Evolutionary conservation across 1,140 invertebrate genomes (phyloP).

Genomic region (Drosophila nebulosa): DNA sequence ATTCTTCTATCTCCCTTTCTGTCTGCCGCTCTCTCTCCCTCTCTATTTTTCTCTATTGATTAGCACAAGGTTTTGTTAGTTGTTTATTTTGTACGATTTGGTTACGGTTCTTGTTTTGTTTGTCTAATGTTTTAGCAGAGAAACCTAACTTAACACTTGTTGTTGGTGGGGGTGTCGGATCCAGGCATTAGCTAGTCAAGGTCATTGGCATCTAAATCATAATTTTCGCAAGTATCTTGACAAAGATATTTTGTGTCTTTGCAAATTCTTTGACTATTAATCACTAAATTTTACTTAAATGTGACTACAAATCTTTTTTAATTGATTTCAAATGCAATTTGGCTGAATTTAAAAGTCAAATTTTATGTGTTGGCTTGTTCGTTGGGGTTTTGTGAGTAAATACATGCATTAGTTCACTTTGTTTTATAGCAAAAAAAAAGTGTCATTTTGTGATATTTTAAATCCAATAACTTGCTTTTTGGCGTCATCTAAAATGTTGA

Average conservation of each 20-base stretch:
- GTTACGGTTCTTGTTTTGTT: slow-evolving; percentile 30
- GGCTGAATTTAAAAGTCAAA: not conserved
- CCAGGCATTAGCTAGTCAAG: slow-evolving; percentile 26
- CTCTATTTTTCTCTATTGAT: slow-evolving; percentile 23
- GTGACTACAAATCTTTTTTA: not conserved
- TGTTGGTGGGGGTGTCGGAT: slow-evolving; percentile 44
- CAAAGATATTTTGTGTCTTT: not conserved
- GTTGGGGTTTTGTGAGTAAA: not conserved
- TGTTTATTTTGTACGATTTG: slow-evolving; percentile 24
- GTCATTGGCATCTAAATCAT: slow-evolving; percentile 34
- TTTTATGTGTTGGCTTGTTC: not conserved
- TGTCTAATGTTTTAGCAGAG: slow-evolving; percentile 43
- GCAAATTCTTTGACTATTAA: not conserved
- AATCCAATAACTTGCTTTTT: not conserved
- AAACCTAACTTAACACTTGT: slow-evolving; percentile 8
- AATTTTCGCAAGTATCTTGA: slow-evolving; percentile 24
- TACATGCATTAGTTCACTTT: not conserved
- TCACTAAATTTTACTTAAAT: not conserved
- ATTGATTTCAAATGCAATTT: not conserved
- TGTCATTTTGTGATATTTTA: not conserved
- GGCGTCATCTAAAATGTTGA: not conserved
- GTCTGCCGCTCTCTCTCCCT: slow-evolving; percentile 8
- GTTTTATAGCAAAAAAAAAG: not conserved
- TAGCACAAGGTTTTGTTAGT: slow-evolving; percentile 36
- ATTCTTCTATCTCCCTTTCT: not conserved